Percentiles rank a stretch among this genome's conserved stretches.
Conservation (phyloP, 2,888 invertebrate species). For the Meandrusa payeni region DNA sequence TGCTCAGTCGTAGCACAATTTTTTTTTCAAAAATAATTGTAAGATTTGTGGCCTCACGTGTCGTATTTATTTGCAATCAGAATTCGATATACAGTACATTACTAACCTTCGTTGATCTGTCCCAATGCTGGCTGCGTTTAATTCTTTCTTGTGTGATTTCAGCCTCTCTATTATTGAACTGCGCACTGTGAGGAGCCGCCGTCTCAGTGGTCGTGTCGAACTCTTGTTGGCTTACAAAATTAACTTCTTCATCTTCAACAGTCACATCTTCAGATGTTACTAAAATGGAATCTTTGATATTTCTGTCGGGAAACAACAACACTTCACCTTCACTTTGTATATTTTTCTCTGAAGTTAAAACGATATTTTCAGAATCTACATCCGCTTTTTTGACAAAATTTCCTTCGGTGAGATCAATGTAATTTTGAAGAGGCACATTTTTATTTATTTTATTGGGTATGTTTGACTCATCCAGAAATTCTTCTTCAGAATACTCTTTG, state of each 20-base stretch:
- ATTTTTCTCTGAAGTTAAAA: conserved; percentile 10
- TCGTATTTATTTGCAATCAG: too few species aligned
- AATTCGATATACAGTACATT: too few species aligned
- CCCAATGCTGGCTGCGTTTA: conserved; percentile 60
- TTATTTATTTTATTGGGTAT: background rate
- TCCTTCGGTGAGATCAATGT: too few species aligned
- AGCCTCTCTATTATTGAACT: conserved; percentile 28
- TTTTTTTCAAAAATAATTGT: too few species aligned
- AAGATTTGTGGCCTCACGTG: too few species aligned
- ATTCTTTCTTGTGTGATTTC: conserved; percentile 30
- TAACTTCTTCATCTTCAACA: conserved; percentile 26
- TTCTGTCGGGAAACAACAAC: background rate
- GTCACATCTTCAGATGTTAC: conserved; percentile 29
- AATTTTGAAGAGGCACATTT: background rate
- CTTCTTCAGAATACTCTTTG: conserved; percentile 21
- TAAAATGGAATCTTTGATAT: conserved; percentile 16
- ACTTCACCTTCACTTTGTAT: conserved; percentile 2
- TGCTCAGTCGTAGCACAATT: too few species aligned
- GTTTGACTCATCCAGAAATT: background rate
- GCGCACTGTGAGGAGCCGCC: too few species aligned
- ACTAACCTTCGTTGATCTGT: conserved; percentile 55
- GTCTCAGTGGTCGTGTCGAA: conserved; percentile 3
- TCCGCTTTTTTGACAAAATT: background rate
- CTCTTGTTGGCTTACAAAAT: background rate
- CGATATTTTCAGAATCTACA: conserved; percentile 11